Evolutionary conservation across 2,888 invertebrate genomes (phyloP), one percentile per base, ranked within the genome.

Genomic region (Hartigia nigra): DNA sequence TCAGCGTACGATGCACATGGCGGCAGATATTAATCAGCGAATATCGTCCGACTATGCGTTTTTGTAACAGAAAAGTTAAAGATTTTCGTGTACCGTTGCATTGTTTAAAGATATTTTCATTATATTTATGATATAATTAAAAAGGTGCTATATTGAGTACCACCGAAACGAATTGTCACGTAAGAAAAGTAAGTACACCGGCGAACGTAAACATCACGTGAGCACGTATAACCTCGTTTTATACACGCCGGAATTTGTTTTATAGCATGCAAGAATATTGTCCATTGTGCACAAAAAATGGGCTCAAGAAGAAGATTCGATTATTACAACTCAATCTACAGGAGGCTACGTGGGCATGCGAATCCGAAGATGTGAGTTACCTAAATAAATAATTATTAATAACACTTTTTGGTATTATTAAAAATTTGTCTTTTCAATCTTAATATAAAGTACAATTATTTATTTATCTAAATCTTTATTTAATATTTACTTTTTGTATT

Each of bases 221-320:
- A 14, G 39, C 39, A 23, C 12, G 2, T 32, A 70, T 70, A 70
- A 70, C 72, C 72, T 70, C 31, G 31, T 32, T 9, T 70, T 31
- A 14, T 70, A 32, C 72, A 32, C 31, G 32, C 72, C 31, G 31
- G 32, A 31, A 31, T 12, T 70, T 70, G 31, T 78, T 80, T 79
- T 78, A n/a, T 75, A 86, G 81, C 78, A 91, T 91, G 90, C 85
- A 86, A 74, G 85, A 86, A 70, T 84, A 86, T 80, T 91, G 91
- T 76, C 90, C 91, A 23, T 55, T 87, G 39, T 91, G 91, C 81
- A 80, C 82, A 12, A 87, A 88, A 81, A 87, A 83, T 78, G 90
- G 89, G 12, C n/a, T 76, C 1, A 86, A 84, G 76, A 86, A 77
- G 9, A 87, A 80, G 79, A 80, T 90, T 31, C 86, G 84, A 77